A percentile compares a stretch with the other conserved stretches of the same genome.
These are phyloP conservation scores for Dendrocopos noguchii DNA, from an alignment of 2,113 vertebrate species.

Conservation along the genomic window DNA sequence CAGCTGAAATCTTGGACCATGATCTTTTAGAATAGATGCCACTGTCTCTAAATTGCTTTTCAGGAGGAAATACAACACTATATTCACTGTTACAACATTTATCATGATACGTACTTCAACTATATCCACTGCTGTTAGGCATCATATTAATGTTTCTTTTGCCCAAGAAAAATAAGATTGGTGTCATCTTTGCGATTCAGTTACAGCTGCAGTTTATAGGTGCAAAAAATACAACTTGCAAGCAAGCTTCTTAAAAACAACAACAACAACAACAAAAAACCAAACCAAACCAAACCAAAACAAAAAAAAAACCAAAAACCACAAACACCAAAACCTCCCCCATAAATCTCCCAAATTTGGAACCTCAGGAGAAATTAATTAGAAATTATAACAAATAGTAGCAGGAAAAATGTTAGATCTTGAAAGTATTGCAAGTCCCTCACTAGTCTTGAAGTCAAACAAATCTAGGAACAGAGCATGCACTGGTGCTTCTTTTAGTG, in stretches of 20 bases:
- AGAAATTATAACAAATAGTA: background rate
- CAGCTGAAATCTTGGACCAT: background rate
- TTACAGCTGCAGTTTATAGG: background rate
- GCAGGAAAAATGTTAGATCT: background rate
- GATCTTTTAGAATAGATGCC: background rate
- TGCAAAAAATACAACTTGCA: background rate
- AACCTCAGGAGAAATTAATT: background rate
- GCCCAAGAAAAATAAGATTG: background rate
- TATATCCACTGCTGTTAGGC: background rate
- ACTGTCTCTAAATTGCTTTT: background rate
- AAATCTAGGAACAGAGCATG: background rate
- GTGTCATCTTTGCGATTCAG: background rate
- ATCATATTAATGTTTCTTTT: background rate
- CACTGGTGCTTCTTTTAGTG: background rate
- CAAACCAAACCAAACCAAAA: background rate
- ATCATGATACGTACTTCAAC: background rate
- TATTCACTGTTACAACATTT: background rate
- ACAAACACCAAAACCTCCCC: no score
- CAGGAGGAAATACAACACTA: background rate
- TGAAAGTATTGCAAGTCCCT: background rate
- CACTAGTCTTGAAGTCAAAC: background rate
- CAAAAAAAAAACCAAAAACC: accelerated
- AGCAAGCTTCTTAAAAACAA: background rate
- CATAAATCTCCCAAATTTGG: background rate
- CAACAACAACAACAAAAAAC: no score